Base-by-base conservation (phyloP, 2,797 vertebrate species). In the Perodicticus potto region DNA sequence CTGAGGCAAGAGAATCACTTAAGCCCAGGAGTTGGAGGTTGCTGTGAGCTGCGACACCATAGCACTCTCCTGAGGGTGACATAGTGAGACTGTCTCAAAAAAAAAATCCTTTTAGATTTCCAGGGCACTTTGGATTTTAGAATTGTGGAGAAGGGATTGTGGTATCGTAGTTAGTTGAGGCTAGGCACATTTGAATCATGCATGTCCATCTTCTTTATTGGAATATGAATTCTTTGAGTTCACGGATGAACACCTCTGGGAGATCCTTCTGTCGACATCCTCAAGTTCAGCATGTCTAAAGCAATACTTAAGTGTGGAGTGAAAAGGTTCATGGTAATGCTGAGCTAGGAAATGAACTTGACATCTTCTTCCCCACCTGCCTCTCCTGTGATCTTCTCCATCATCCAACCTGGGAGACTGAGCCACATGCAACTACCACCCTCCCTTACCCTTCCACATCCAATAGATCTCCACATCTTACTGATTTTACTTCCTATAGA, bases 331-430 rank as follows among this genome's bases (percentile, higher is more conserved):
- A 6, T 2, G 14, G 45, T 3, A 53, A 59, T 1, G n/a, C 3
- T 0, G 45, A 61, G 67, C 40, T 13, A 7, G 6, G 1, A 63
- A 17, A 14, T 1, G 13, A 43, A 20, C 1, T 2, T 67, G 19
- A 40, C 6, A 4, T 20, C 19, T 13, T 72, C 61, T 59, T 27
- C 14, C 29, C n/a, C 29, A 32, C 25, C 40, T 5, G 7, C 22
- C 25, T 53, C n/a, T 83, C 40, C 7, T 12, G 7, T 40, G 3
- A 3, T 7, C 57, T 72, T 12, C 57, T 59, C 6, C 29, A n/a
- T 23, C 32, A 14, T 37, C 32, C 23, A 37, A 17, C 12, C n/a
- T 37, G 19, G 59, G 81, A 45, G 19, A 25, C 65, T 9, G 59
- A n/a, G 73, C 14, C 78, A 17, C 43, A 16, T 22, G 67, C 0